phyloP scores from a whole-genome alignment of 2,797 vertebrate species.

The Arnoldichthys spilopterus region DNA sequence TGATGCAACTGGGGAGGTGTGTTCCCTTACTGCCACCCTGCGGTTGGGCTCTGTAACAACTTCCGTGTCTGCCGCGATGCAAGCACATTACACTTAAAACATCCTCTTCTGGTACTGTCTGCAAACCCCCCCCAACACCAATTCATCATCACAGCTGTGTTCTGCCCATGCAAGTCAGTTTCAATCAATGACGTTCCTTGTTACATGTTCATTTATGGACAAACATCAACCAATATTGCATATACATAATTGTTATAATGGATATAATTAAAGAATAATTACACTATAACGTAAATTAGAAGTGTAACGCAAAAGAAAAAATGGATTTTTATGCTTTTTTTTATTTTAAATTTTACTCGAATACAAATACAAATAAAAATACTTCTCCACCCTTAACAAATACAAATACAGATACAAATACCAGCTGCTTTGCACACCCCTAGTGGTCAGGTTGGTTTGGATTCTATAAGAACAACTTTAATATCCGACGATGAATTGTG shows the following conservation, averaged over 20 bases:
- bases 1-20: too few relatives aligned
- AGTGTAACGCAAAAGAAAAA: conserved; percentile 7
- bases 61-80: too few relatives aligned
- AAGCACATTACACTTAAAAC: conserved; percentile 11
- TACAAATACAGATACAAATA: conserved; percentile 11
- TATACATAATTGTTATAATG: too few relatives aligned
- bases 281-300: conserved; percentile 7
- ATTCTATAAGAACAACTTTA: too few relatives aligned
- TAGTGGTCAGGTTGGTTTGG: too few relatives aligned
- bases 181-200: conserved; percentile 9
- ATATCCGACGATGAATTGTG: too few relatives aligned
- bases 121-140: conserved; percentile 21
- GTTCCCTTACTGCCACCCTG: too few relatives aligned
- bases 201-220: too few relatives aligned
- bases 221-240: too few relatives aligned
- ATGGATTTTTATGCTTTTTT: neutral
- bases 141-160: conserved; percentile 23
- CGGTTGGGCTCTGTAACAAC: too few relatives aligned
- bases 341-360: neutral
- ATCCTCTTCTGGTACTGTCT: conserved; percentile 29
- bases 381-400: conserved; percentile 14
- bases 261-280: neutral
- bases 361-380: conserved; percentile 12
- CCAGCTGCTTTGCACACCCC: too few relatives aligned
- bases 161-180: conserved; percentile 30